Evolutionary conservation across 2,113 vertebrate species (phyloP).

Genomic region (Phyllostomus hastatus): DNA sequence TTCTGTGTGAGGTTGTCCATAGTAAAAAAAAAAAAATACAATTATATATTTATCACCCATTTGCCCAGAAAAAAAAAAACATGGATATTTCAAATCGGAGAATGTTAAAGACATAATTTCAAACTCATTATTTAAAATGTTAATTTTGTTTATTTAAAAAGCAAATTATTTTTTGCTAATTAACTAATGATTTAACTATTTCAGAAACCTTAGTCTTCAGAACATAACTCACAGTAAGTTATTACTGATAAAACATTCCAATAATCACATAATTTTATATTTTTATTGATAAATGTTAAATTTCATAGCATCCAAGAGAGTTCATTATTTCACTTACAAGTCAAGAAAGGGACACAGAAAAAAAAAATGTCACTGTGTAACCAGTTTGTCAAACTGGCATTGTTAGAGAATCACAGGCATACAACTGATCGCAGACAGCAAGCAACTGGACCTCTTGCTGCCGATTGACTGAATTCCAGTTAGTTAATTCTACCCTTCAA

Average conservation of each 20-base stretch:
- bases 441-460: neutral
- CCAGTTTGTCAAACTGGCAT: neutral
- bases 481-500: constrained; percentile 2
- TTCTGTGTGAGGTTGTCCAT: neutral
- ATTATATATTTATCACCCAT: neutral
- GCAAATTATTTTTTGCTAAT: neutral
- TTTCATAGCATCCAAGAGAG: neutral
- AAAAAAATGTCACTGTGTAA: neutral
- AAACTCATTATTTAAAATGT: neutral
- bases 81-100: neutral
- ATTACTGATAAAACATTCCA: neutral
- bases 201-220: neutral
- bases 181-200: neutral
- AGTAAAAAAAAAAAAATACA: neutral
- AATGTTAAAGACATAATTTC: neutral
- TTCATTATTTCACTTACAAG: neutral
- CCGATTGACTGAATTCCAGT: neutral
- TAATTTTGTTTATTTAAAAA: neutral
- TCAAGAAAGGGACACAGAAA: neutral
- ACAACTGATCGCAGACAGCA: neutral
- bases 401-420: neutral
- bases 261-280: neutral
- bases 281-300: neutral
- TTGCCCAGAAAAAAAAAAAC: neutral
- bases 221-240: neutral